phyloP scores from a whole-genome alignment of 2,888 invertebrate genomes.

The Synergus umbraculus region DNA sequence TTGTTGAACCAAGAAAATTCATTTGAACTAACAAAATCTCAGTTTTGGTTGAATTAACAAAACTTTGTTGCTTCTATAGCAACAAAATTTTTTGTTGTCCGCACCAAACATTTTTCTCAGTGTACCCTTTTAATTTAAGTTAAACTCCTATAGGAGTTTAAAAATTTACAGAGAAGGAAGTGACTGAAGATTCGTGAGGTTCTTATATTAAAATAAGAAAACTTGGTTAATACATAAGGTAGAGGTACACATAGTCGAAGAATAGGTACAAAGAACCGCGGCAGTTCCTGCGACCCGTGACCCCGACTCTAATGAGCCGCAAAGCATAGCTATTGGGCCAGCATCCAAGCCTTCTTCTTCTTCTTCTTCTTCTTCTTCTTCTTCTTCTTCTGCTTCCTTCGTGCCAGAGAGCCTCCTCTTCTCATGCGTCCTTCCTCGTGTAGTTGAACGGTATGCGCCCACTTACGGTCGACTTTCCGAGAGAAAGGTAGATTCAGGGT shows the following conservation, averaged over 20 bases:
- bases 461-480: neutral
- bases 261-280: slow-evolving; percentile 49
- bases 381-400: neutral
- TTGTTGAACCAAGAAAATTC: too few relatives aligned
- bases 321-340: slow-evolving; percentile 69
- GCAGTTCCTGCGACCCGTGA: slow-evolving; percentile 67
- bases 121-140: too few relatives aligned
- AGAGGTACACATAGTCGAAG: slow-evolving; percentile 2
- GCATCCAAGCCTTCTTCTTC: slow-evolving; percentile 3
- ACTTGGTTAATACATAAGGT: neutral
- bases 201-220: slow-evolving; percentile 2
- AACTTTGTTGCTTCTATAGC: too few relatives aligned
- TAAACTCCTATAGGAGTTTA: neutral
- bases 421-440: slow-evolving; percentile 4
- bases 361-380: too few relatives aligned
- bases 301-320: slow-evolving; percentile 72
- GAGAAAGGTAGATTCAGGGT: slow-evolving; percentile 4
- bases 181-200: slow-evolving; percentile 7
- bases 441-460: slow-evolving; percentile 2
- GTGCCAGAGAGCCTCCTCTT: slow-evolving; percentile 7
- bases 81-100: too few relatives aligned
- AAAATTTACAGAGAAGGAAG: neutral
- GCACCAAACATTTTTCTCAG: too few relatives aligned
- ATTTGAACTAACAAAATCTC: too few relatives aligned
- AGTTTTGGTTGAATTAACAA: too few relatives aligned